A percentile compares a stretch with the other conserved stretches of the same genome.
Conservation (phyloP, 1,140 invertebrate genomes). For the Cherax quadricarinatus region DNA sequence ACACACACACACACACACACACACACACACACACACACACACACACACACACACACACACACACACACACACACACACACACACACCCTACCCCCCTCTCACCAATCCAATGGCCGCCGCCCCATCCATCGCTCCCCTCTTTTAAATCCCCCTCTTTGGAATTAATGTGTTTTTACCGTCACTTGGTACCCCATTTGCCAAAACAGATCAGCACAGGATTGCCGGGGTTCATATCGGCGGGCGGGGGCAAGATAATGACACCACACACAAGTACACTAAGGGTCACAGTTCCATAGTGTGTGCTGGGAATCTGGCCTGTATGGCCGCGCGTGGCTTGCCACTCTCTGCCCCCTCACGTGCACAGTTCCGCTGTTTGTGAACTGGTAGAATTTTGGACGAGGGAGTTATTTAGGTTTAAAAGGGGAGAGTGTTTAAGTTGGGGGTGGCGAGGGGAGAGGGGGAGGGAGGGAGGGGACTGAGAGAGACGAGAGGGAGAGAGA, state of each 20-base stretch:
- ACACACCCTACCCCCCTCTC: not conserved
- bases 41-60: no score
- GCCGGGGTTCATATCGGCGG: conserved; percentile 14
- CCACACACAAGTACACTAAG: not conserved
- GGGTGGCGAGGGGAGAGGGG: not conserved
- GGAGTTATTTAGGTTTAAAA: conserved; percentile 21
- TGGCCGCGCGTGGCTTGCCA: not conserved
- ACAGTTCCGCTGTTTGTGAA: not conserved
- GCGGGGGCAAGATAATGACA: not conserved
- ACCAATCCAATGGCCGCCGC: not conserved
- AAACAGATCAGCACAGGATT: conserved; percentile 60
- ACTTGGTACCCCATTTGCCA: conserved; percentile 60
- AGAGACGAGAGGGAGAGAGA: not conserved
- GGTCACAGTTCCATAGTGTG: no score
- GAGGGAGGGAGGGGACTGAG: not conserved
- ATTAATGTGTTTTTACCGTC: conserved; percentile 54
- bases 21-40: no score
- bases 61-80: no score
- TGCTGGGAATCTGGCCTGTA: not conserved
- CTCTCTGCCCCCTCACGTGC: not conserved
- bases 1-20: no score
- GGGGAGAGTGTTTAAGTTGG: conserved; percentile 5
- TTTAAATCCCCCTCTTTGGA: conserved; percentile 34
- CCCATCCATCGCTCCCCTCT: not conserved
- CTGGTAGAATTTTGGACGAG: conserved; percentile 15